These are phyloP conservation scores for Euplexia lucipara DNA, from an alignment of 2,888 invertebrate genomes.

Conservation along the genomic window DNA sequence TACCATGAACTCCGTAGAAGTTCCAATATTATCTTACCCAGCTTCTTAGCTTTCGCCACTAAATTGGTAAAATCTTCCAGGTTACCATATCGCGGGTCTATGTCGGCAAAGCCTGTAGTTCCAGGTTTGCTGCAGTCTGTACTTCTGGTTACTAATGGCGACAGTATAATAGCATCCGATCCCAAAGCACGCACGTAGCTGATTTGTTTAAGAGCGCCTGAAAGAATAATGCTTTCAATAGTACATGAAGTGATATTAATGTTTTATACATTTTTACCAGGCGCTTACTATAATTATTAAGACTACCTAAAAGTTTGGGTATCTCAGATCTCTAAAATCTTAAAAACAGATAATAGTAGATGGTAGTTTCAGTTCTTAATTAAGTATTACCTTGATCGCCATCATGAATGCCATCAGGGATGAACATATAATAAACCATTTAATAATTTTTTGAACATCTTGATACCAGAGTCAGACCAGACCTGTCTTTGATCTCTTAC, in stretches of 20 bases:
- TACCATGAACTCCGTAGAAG: neutral
- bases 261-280: neutral
- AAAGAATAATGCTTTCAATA: slow-evolving; percentile 19
- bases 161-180: slow-evolving; percentile 84
- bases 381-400: too few species aligned
- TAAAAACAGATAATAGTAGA: too few species aligned
- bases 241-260: neutral
- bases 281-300: slow-evolving; percentile 1
- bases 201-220: slow-evolving; percentile 82
- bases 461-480: too few species aligned
- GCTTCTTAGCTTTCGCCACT: slow-evolving; percentile 86
- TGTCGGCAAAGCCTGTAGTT: slow-evolving; percentile 92
- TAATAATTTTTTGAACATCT: neutral
- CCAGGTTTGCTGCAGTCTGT: slow-evolving; percentile 95
- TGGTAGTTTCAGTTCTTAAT: too few species aligned
- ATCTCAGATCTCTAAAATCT: too few species aligned
- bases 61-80: slow-evolving; percentile 91
- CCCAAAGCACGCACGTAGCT: slow-evolving; percentile 85
- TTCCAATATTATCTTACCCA: slow-evolving; percentile 71
- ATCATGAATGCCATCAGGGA: too few species aligned
- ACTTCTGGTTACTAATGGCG: slow-evolving; percentile 76
- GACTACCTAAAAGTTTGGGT: too few species aligned
- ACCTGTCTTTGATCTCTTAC: neutral
- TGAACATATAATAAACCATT: too few species aligned
- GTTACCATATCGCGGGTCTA: slow-evolving; percentile 94